A percentile compares a stretch with the other conserved stretches of the same genome.
phyloP scores from a whole-genome alignment of 2,113 vertebrate genomes.

The Callaeas wilsoni region DNA sequence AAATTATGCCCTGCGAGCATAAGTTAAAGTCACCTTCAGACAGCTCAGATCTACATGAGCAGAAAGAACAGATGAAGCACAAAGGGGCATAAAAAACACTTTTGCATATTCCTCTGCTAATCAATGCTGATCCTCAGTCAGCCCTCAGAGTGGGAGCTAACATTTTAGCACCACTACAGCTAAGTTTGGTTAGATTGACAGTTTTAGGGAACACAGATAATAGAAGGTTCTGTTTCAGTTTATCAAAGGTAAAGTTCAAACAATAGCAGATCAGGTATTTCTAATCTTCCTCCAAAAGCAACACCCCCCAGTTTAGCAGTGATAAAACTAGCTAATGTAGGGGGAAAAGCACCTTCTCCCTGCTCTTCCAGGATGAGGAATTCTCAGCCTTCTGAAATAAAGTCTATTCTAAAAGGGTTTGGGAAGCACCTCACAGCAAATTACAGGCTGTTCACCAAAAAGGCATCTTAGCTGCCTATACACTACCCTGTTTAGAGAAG shows the following conservation, averaged over 20 bases:
- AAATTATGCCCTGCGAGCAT: neutral
- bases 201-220: neutral
- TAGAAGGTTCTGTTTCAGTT: neutral
- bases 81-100: neutral
- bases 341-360: neutral
- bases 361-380: neutral
- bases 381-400: neutral
- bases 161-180: neutral
- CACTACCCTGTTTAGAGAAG: neutral
- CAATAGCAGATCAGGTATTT: neutral
- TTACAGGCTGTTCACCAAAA: neutral
- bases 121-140: neutral
- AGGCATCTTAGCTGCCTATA: neutral
- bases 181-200: neutral
- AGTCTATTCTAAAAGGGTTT: neutral
- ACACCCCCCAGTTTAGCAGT: neutral
- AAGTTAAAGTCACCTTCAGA: neutral
- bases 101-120: neutral
- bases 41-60: neutral
- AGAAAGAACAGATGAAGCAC: neutral
- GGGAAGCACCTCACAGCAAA: neutral
- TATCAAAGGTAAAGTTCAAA: neutral
- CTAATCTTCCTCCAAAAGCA: neutral
- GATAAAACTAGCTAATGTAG: neutral
- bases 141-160: neutral